These are phyloP conservation scores for Caenorhabditis doughertyi DNA, from an alignment of 2,888 invertebrate species.

Conservation along the genomic window DNA sequence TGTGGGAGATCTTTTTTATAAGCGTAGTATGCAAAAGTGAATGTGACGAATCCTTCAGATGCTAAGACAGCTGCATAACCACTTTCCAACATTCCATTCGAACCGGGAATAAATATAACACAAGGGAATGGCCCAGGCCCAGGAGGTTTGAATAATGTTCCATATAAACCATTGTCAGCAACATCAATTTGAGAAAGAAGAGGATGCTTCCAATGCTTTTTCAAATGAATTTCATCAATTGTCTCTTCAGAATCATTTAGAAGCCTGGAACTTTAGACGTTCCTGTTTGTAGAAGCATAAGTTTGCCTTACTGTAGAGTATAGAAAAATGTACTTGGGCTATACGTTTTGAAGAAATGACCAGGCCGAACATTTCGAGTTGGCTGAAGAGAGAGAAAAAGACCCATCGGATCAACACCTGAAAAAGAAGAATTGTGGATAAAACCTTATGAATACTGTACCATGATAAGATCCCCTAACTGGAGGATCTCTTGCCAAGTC, in stretches of 20 bases:
- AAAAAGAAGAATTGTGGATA: neutral
- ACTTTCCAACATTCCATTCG: conserved; percentile 19
- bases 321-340: conserved; percentile 23
- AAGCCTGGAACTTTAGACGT: conserved; percentile 18
- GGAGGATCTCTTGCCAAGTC: conserved; percentile 47
- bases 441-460: conserved; percentile 2
- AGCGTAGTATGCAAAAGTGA: conserved; percentile 59
- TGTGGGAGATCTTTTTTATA: conserved; percentile 52
- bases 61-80: conserved; percentile 49
- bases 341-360: conserved; percentile 24
- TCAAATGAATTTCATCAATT: conserved; percentile 23
- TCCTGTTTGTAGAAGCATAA: neutral
- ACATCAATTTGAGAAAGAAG: conserved; percentile 26
- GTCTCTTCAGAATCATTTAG: conserved; percentile 15
- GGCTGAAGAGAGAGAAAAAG: conserved; percentile 56
- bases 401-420: conserved; percentile 62
- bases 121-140: conserved; percentile 37
- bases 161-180: conserved; percentile 41
- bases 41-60: conserved; percentile 57
- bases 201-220: conserved; percentile 55
- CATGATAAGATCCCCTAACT: conserved; percentile 62
- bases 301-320: conserved; percentile 34
- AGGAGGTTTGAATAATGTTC: conserved; percentile 49
- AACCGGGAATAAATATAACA: conserved; percentile 35
- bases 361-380: conserved; percentile 43